Evolutionary conservation across 2,888 invertebrate genomes (phyloP).

Genomic region (Muscina levida): DNA sequence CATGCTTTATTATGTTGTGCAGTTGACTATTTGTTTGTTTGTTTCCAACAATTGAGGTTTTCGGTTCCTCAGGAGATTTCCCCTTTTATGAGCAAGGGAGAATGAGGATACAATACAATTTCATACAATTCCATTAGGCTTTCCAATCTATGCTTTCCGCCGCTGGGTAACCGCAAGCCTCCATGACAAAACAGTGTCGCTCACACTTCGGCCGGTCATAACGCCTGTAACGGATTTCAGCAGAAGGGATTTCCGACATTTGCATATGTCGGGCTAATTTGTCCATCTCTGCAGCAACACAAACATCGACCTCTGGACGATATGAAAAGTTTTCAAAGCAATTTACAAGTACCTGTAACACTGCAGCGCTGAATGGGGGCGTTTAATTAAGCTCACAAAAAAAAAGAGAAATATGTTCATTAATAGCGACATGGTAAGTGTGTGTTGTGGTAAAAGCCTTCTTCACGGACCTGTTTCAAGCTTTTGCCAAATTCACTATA

Average conservation of each 20-base stretch:
- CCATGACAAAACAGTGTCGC: too few species aligned
- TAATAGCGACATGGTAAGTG: constrained; percentile 2
- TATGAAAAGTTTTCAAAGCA: constrained; percentile 44
- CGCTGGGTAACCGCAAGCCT: too few species aligned
- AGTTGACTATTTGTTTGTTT: too few species aligned
- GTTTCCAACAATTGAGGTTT: too few species aligned
- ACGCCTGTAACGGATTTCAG: constrained; percentile 16
- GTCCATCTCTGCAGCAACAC: constrained; percentile 7
- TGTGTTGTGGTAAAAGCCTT: constrained; percentile 19
- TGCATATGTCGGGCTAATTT: constrained; percentile 26
- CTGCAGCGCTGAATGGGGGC: background rate
- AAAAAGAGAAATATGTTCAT: constrained; percentile 71
- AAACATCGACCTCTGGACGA: constrained; percentile 15
- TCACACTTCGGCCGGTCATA: background rate
- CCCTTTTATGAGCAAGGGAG: too few species aligned
- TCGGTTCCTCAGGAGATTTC: too few species aligned
- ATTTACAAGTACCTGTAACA: constrained; percentile 18
- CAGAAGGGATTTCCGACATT: constrained; percentile 26
- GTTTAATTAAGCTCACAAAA: constrained; percentile 32
- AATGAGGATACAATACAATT: background rate
- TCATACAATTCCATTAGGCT: background rate
- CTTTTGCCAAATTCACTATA: constrained; percentile 6
- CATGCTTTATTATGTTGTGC: too few species aligned
- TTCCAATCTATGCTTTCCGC: too few species aligned
- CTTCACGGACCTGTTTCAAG: background rate